These are phyloP conservation scores for Sorex fumeus DNA, from an alignment of 2,113 vertebrate genomes.

Conservation along the genomic window DNA sequence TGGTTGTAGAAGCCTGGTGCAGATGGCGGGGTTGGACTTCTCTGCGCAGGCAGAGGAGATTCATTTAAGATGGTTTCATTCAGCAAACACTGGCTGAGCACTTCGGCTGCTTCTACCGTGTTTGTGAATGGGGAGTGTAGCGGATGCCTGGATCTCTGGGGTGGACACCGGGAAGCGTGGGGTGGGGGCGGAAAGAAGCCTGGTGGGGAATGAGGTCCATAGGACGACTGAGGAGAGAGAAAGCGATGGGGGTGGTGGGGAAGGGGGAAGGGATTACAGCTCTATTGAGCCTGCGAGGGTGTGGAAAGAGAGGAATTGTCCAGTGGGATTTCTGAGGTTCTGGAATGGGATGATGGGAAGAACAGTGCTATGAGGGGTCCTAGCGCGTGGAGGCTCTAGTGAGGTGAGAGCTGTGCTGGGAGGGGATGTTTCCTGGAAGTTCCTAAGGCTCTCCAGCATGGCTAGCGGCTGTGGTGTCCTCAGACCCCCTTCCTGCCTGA, in stretches of 20 bases:
- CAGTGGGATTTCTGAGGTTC: neutral
- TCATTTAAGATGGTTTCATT: no score
- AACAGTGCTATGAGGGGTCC: fast-evolving
- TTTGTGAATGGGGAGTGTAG: neutral
- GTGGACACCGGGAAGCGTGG: neutral
- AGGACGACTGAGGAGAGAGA: neutral
- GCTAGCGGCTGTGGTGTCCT: no score
- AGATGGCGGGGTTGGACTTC: neutral
- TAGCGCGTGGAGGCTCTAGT: neutral
- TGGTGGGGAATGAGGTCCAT: no score
- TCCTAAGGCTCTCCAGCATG: neutral
- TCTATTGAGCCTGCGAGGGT: neutral
- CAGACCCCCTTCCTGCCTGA: neutral
- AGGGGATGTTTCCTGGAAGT: neutral
- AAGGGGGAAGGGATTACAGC: no score
- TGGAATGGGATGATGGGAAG: neutral
- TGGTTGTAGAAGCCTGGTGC: neutral
- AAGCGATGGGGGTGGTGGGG: neutral
- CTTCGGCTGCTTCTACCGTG: fast-evolving
- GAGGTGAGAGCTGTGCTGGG: neutral
- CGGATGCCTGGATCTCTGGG: neutral
- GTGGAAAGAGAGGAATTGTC: neutral
- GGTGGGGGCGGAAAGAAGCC: neutral
- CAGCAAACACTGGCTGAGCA: neutral
- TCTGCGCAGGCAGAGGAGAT: neutral